Percentiles rank a stretch among this genome's conserved stretches.
Conservation (phyloP, 2,888 invertebrate species). For the Mesopsocus fuscifrons region DNA sequence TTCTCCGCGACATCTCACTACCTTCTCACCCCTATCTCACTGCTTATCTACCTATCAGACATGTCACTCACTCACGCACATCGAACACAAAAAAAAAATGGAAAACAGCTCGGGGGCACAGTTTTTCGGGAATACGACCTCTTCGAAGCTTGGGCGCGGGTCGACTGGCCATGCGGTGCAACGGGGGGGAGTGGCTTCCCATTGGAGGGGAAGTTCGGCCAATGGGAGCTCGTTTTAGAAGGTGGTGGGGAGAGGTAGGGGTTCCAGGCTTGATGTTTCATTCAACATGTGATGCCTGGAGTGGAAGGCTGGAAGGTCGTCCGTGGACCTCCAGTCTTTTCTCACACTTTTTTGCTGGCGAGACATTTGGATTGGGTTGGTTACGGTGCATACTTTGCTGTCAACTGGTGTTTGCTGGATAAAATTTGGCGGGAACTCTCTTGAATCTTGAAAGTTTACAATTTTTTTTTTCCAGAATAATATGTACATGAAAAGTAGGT, state of each 20-base stretch:
- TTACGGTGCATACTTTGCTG: neutral
- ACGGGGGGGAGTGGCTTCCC: neutral
- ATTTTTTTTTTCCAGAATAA: too few relatives aligned
- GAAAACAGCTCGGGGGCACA: neutral
- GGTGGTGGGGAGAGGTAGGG: neutral
- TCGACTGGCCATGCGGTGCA: slow-evolving; percentile 9
- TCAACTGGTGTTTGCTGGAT: neutral
- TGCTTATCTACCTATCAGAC: too few relatives aligned
- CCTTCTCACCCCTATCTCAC: too few relatives aligned
- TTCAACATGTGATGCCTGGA: slow-evolving; percentile 2
- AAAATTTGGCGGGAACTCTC: too few relatives aligned
- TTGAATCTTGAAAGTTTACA: too few relatives aligned
- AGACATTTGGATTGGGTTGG: neutral
- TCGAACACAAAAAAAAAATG: too few relatives aligned
- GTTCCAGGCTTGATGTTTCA: slow-evolving; percentile 2
- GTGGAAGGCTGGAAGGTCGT: neutral
- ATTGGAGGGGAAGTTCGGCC: neutral
- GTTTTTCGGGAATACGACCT: slow-evolving; percentile 2
- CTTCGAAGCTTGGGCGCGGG: slow-evolving; percentile 6
- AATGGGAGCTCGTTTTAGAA: slow-evolving; percentile 1
- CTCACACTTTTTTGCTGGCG: too few relatives aligned
- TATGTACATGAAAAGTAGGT: too few relatives aligned
- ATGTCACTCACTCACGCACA: too few relatives aligned
- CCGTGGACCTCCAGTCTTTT: neutral
- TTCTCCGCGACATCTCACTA: slow-evolving; percentile 29